Evolutionary conservation across 1,140 invertebrate species (phyloP), one percentile per base, ranked within the genome.

Genomic region (Apis mellifera): DNA sequence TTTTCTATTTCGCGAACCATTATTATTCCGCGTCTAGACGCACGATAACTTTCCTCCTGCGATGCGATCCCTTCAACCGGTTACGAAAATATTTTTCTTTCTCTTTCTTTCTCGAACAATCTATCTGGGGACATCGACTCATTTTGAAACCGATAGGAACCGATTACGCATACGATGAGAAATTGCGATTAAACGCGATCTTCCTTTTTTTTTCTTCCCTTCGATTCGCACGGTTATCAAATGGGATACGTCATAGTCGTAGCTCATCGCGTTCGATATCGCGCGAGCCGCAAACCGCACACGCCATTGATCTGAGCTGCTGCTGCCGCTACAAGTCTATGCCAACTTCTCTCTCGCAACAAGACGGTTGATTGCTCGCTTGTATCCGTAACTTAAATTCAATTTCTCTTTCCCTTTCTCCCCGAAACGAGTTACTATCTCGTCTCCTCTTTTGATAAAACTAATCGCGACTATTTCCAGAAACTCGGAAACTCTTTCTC

Each of bases 371-470:
- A 87, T 87, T 84, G 85, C 74, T 84, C 77, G 57, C 64, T 84
- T 59, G 52, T 66, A n/a, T 77, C 72, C 65, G 77, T 73, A n/a
- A 84, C 85, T 87, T 87, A 87, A 87, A 87, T 87, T 84, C 82
- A 59, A 71, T 86, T 72, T 42, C 32, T 55, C 54, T 21, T 15
- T 21, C 54, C 57, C 19, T 17, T 23, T 48, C 17, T 12, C 17
- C 23, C 5, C 26, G 23, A 8, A 26, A 32, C 32, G 32, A 48
- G 55, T 19, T 11, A 12, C n/a, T 23, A n/a, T 70, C 78, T 79
- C 75, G 52, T 85, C 85, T n/a, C 66, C 57, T 50, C 54, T 70
- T 48, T 55, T 15, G 75, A 69, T 42, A 60, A 52, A 21, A 55
- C 11, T 32, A 21, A 48, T 54, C 72, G 19, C 66, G 26, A 50